phyloP scores from a whole-genome alignment of 2,888 invertebrate genomes.

The Sarcophaga carnaria region DNA sequence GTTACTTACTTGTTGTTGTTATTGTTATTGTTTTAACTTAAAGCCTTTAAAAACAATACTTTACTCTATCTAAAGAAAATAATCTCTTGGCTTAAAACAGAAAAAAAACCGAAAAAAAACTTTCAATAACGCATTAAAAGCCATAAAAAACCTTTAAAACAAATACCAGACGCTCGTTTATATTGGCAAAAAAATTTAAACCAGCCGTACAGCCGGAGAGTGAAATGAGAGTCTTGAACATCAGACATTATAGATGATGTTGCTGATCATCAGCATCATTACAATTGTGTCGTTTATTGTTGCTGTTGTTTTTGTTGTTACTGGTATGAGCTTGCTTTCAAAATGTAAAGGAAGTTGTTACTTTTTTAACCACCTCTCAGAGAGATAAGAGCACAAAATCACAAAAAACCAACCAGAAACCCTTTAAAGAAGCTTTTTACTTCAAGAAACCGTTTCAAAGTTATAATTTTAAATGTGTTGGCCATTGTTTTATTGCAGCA shows the following conservation, averaged over 20 bases:
- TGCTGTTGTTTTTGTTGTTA: neutral
- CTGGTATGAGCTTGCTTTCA: neutral
- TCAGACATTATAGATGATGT: neutral
- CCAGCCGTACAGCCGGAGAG: neutral
- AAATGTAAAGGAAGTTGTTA: constrained; percentile 66
- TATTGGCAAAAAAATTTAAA: neutral
- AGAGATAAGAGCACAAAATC: constrained; percentile 48
- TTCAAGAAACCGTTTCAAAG: neutral
- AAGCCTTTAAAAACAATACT: constrained; percentile 28
- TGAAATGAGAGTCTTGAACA: neutral
- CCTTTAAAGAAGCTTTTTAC: neutral
- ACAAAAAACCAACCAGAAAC: neutral
- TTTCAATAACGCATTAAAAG: constrained; percentile 35
- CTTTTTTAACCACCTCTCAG: constrained; percentile 65
- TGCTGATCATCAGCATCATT: constrained; percentile 6
- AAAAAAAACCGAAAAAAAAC: neutral
- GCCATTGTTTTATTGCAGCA: constrained; percentile 44
- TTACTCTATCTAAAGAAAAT: constrained; percentile 43
- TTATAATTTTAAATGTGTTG: constrained; percentile 10
- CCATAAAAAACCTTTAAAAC: constrained; percentile 3
- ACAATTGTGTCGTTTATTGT: neutral
- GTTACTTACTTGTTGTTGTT: too few species aligned
- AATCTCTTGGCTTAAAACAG: constrained; percentile 18
- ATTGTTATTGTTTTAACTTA: constrained; percentile 15
- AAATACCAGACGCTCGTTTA: neutral